Base-by-base conservation (phyloP, 2,113 vertebrate species). In the Elephantulus edwardii region DNA sequence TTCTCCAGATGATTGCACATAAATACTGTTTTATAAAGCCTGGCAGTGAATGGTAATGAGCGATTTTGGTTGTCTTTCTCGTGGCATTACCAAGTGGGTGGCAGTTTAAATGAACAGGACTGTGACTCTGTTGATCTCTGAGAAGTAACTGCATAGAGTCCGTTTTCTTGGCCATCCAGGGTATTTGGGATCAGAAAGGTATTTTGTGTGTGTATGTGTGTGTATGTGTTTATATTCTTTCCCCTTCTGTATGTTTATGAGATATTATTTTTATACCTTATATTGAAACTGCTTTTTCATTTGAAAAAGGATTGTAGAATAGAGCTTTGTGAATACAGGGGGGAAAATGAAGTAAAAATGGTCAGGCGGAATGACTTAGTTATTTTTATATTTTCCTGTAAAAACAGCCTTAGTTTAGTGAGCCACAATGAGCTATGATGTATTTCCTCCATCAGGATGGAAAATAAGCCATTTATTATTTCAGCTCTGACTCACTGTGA, bases 311-410 rank as follows among this genome's bases (percentile, higher is more conserved):
- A 95, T 97, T 97, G 91, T 96, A 96, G 89, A 93, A 93, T 94
- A 96, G 93, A 84, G 93, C 97, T 97, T 97, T 98, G 96, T 97
- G 97, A 97, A 97, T 97, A 71, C 97, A 96, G 91, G 97, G 14
- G 14, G 33, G 14, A 75, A 87, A 82, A 64, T 78, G 16, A 89
- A 97, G 86, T 97, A 93, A 96, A 95, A 97, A 95, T 91, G 96
- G 83, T 95, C 94, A 96, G 91, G 89, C 86, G 66, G 96, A 97
- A 97, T 97, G 95, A 95, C 96, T 97, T 97, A 97, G 98, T 98
- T 99, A 99, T 99, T 99, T 99, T 99, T 99, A 98, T 97, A 97
- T 98, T 98, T 99, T 99, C 99, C 98, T 99, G 98, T 99, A 98
- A 98, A 98, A 98, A 98, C 97, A 98, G 95, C 94, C 96, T 96